Base-by-base conservation (phyloP, 2,113 vertebrate genomes). In the Argyrosomus japonicus region DNA sequence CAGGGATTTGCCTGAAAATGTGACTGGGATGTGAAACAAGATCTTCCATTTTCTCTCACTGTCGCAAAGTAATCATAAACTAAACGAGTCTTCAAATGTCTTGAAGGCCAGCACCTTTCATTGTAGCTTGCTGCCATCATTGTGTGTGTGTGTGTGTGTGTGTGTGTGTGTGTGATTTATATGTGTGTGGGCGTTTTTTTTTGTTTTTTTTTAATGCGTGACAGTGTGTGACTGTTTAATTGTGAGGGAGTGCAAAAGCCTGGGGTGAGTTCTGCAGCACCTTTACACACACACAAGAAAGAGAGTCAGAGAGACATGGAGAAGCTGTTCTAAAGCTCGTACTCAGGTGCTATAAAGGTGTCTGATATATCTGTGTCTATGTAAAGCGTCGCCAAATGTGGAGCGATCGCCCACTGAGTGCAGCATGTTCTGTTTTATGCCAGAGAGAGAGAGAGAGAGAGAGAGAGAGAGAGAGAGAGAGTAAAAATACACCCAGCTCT, bases 401-500 rank as follows among this genome's bases (percentile, higher is more conserved):
- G 93, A 92, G 79, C 84, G 79, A 75, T 92, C 82, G 77, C 91
- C 92, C 92, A 92, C 91, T 65, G 80, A 90, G 91, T 89, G 88
- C 89, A 83, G 84, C 85, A 82, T 89, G 91, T 90, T 92, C 92
- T 87, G 85, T 89, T 92, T 93, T 85, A 93, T 93, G 90, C 83
- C 81, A 85, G 57, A 83, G 75, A 72, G 67, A 74, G 47, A 78
- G 67, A 48, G 54, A 32, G 6, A 32, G 32, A 32, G 5, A 32
- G 32, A 85, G 56, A 83, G 75, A 72, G 65, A 74, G 47, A 78
- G 67, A 61, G 54, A 77, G 43, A 68, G 69, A 54, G 62, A 89
- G 86, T 84, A 92, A 91, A 94, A 93, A 93, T 93, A 94, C 93
- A 93, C 89, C 86, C 75, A 13, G 89, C 84, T 93, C 90, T 83